phyloP scores from a whole-genome alignment of 1,140 invertebrate species.

The Brachionus plicatilis region DNA sequence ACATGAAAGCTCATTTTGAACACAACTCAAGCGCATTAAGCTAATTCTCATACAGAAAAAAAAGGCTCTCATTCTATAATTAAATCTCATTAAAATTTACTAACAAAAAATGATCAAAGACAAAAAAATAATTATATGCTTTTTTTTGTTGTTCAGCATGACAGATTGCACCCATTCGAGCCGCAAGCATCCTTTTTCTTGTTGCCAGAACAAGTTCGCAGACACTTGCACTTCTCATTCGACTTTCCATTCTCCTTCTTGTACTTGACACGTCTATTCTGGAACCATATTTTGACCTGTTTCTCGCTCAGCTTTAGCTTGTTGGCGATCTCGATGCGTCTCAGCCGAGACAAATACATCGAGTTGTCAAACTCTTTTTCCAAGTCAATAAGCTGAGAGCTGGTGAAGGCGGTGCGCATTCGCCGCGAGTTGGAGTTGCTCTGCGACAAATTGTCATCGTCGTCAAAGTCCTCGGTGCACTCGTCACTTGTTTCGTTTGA shows the following conservation, averaged over 20 bases:
- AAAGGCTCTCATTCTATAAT: not conserved
- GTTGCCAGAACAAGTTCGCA: conserved; percentile 48
- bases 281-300: conserved; percentile 89
- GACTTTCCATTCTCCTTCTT: conserved; percentile 57
- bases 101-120: not conserved
- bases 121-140: not conserved
- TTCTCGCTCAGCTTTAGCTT: conserved; percentile 75
- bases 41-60: not conserved
- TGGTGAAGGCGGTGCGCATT: conserved; percentile 62
- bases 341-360: conserved; percentile 61
- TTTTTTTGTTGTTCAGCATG: not conserved
- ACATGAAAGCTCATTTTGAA: not conserved
- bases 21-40: not conserved
- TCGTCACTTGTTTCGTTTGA: conserved; percentile 7
- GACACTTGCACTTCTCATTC: conserved; percentile 59
- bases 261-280: conserved; percentile 75
- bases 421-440: conserved; percentile 49
- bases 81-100: conserved; percentile 16
- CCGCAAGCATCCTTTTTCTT: not conserved
- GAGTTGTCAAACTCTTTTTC: conserved; percentile 60
- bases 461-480: not conserved
- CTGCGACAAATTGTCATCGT: conserved; percentile 15
- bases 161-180: not conserved
- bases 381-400: conserved; percentile 60
- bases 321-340: conserved; percentile 62